phyloP scores from a whole-genome alignment of 2,113 vertebrate genomes.

The Pithys albifrons region DNA sequence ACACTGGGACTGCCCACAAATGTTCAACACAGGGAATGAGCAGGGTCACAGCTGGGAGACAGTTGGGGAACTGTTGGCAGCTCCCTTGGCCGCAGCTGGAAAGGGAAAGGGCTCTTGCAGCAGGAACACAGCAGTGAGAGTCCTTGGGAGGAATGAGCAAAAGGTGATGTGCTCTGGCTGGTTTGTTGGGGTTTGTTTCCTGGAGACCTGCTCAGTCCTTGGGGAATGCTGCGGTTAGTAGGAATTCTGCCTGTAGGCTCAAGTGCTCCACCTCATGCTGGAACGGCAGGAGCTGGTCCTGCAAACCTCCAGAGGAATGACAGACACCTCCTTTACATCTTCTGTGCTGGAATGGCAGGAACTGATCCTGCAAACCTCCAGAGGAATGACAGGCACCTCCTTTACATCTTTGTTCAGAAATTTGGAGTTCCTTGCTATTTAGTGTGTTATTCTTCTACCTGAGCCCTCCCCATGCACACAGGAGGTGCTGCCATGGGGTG shows the following conservation, averaged over 20 bases:
- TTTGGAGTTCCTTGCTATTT: not conserved
- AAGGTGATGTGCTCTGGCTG: constrained; percentile 1
- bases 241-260: not conserved
- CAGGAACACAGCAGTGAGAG: not conserved
- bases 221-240: not conserved
- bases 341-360: not conserved
- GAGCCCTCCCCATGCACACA: not conserved
- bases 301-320: not conserved
- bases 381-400: not conserved
- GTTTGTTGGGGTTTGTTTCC: constrained; percentile 3
- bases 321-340: not conserved
- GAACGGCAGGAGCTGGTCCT: not conserved
- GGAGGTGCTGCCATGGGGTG: not conserved
- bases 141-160: constrained; percentile 2
- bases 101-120: constrained; percentile 25
- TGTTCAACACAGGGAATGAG: not conserved
- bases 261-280: not conserved
- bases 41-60: not conserved
- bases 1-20: not conserved
- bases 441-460: not conserved
- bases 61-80: not conserved
- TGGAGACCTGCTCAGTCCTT: not conserved
- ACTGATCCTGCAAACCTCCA: not conserved
- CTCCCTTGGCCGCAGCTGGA: not conserved
- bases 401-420: not conserved